Conservation (phyloP, 2,113 vertebrate genomes). For the Prionailurus bengalensis region DNA sequence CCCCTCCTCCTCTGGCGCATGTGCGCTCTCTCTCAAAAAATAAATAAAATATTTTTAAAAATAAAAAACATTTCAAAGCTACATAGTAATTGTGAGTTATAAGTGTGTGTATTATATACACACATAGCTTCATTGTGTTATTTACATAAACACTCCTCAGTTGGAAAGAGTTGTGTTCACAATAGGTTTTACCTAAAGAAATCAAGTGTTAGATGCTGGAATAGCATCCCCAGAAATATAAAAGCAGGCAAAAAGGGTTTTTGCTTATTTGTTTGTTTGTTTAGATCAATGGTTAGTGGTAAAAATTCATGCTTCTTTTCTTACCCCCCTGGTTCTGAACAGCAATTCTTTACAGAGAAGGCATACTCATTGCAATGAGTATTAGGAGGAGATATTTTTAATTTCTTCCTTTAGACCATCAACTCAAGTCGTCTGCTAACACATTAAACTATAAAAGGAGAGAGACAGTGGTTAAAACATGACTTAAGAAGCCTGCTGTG, state of each 20-base stretch:
- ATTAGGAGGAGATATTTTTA: slow-evolving; percentile 29
- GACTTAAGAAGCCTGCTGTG: neutral
- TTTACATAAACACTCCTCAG: neutral
- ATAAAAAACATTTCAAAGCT: neutral
- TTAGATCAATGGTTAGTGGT: neutral
- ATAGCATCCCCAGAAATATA: neutral
- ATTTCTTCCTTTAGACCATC: slow-evolving; percentile 24
- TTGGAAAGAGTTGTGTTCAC: neutral
- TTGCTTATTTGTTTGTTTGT: neutral
- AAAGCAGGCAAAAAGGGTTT: neutral
- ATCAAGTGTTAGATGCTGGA: neutral
- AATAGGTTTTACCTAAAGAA: neutral
- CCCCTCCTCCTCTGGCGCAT: too few species aligned
- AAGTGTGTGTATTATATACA: neutral
- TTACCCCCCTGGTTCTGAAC: neutral
- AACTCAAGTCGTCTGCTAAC: neutral
- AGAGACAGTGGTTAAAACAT: neutral
- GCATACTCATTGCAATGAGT: neutral
- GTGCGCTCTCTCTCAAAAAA: too few species aligned
- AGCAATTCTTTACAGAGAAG: slow-evolving; percentile 8
- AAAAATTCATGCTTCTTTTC: neutral
- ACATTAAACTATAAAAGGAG: neutral
- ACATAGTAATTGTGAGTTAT: neutral
- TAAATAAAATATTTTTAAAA: too few species aligned
- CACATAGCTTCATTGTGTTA: neutral